phyloP scores from a whole-genome alignment of 2,888 invertebrate genomes.

The Adelognathus sp. region DNA sequence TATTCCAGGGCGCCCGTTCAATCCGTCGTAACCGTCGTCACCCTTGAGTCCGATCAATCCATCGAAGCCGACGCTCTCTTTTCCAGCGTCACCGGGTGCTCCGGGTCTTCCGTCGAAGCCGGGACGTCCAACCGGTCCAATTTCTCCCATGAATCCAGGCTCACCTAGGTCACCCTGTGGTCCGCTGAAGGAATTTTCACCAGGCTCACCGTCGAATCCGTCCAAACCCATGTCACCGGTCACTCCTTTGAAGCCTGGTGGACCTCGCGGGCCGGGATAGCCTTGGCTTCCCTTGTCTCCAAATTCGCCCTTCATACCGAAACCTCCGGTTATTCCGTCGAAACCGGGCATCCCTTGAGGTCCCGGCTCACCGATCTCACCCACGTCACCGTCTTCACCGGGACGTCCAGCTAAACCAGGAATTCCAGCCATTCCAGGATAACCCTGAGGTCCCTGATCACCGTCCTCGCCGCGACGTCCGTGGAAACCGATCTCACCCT shows the following conservation, averaged over 20 bases:
- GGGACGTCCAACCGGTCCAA: constrained; percentile 86
- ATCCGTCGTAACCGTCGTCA: constrained; percentile 77
- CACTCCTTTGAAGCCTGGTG: constrained; percentile 83
- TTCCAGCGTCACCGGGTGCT: constrained; percentile 85
- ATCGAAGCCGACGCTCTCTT: constrained; percentile 68
- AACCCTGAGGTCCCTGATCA: constrained; percentile 77
- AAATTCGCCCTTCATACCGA: constrained; percentile 88
- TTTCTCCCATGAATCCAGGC: constrained; percentile 86
- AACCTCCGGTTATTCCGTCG: constrained; percentile 70
- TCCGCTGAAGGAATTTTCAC: constrained; percentile 86
- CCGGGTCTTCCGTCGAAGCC: constrained; percentile 89
- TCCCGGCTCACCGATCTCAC: constrained; percentile 86
- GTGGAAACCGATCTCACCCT: constrained; percentile 77
- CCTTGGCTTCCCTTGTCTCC: constrained; percentile 89
- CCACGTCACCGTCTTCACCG: constrained; percentile 78
- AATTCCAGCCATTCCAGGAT: constrained; percentile 77
- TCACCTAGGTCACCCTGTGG: constrained; percentile 87
- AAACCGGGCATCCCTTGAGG: constrained; percentile 85
- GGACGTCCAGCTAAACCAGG: constrained; percentile 84
- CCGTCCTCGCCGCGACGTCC: constrained; percentile 81
- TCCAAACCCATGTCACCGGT: constrained; percentile 86
- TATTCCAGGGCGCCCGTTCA: constrained; percentile 77
- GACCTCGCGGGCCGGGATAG: constrained; percentile 85
- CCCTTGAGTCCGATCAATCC: constrained; percentile 73
- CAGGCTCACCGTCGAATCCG: constrained; percentile 86